Conservation (phyloP, 2,888 invertebrate genomes). For the Drosophila suboccidentalis region DNA sequence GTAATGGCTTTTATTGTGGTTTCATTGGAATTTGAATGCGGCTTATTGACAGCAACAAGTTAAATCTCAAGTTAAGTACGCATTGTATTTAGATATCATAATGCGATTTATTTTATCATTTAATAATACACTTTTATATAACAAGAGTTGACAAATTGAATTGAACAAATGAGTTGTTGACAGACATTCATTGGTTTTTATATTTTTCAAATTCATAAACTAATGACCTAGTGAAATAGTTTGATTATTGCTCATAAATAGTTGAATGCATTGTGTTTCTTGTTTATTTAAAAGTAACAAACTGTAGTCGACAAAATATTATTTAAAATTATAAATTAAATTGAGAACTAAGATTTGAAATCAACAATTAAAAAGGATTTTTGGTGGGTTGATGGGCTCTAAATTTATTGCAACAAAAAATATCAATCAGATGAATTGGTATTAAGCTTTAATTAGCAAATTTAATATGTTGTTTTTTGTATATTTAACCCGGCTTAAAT, state of each 20-base stretch:
- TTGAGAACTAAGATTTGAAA: too few species aligned
- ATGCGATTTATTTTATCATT: neutral
- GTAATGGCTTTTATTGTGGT: slow-evolving; percentile 6
- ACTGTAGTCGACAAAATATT: neutral
- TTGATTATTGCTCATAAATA: too few species aligned
- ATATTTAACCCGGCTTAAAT: too few species aligned
- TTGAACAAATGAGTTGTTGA: neutral
- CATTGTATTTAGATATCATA: neutral
- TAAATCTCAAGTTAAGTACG: neutral
- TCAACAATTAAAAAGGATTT: too few species aligned
- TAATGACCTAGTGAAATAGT: neutral
- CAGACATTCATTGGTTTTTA: neutral
- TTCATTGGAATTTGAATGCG: slow-evolving; percentile 10
- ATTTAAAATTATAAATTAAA: too few species aligned
- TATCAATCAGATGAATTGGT: too few species aligned
- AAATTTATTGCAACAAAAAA: too few species aligned
- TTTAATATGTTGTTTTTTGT: too few species aligned
- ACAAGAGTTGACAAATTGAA: neutral
- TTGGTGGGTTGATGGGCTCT: too few species aligned
- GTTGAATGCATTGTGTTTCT: neutral
- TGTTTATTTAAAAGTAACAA: too few species aligned
- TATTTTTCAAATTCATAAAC: neutral
- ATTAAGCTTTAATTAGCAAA: too few species aligned
- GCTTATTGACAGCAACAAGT: slow-evolving; percentile 1
- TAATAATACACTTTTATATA: neutral